phyloP scores from a whole-genome alignment of 2,888 invertebrate species.

The Pseudeuparius sepicola region DNA sequence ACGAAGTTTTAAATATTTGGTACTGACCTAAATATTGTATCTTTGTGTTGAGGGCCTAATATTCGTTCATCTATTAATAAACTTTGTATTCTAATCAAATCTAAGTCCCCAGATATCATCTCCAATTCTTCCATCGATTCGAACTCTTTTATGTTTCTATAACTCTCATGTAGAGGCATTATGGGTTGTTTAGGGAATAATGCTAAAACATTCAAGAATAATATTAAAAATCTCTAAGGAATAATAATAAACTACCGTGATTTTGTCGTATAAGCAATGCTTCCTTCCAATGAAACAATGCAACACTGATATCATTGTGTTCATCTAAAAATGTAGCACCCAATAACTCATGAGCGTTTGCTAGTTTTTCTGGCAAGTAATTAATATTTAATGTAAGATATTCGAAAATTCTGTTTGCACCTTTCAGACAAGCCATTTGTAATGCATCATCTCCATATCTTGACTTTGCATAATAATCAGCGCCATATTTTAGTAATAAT shows the following conservation, averaged over 20 bases:
- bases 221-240: conserved; percentile 1
- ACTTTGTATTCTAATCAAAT: conserved; percentile 79
- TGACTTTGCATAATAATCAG: conserved; percentile 65
- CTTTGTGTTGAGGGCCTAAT: conserved; percentile 76
- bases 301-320: conserved; percentile 63
- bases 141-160: conserved; percentile 65
- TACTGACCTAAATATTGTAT: conserved; percentile 57
- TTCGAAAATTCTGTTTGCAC: conserved; percentile 60
- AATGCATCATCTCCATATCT: conserved; percentile 82
- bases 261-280: conserved; percentile 57
- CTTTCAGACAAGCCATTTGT: conserved; percentile 76
- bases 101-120: conserved; percentile 65
- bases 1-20: background rate
- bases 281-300: conserved; percentile 68
- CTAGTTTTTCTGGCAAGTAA: conserved; percentile 58
- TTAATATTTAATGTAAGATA: conserved; percentile 53
- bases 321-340: conserved; percentile 84
- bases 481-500: conserved; percentile 67
- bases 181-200: conserved; percentile 43
- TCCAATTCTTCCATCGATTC: conserved; percentile 59
- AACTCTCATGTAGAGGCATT: conserved; percentile 50
- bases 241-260: conserved; percentile 29
- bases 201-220: conserved; percentile 19
- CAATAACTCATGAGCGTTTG: conserved; percentile 81
- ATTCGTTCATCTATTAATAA: conserved; percentile 81